Percentiles rank a stretch among this genome's conserved stretches.
Evolutionary conservation across 2,888 invertebrate genomes (phyloP).

Genomic region (Fragum whitleyi): DNA sequence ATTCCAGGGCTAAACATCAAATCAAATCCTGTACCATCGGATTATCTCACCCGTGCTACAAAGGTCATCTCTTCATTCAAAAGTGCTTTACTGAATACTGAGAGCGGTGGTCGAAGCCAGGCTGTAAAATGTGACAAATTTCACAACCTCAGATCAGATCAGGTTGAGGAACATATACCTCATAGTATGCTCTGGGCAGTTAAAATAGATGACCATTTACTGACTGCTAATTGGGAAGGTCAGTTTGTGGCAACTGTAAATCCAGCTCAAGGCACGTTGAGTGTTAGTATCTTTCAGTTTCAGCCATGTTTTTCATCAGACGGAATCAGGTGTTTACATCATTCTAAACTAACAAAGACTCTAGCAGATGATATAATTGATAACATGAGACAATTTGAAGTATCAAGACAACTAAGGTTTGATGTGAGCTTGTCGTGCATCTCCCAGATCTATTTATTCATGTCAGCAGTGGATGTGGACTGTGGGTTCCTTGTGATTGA

Average conservation of each 20-base stretch:
- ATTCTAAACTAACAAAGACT: slow-evolving; percentile 52
- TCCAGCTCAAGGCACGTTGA: slow-evolving; percentile 42
- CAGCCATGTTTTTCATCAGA: slow-evolving; percentile 52
- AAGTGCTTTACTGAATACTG: slow-evolving; percentile 51
- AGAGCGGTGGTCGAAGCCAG: slow-evolving; percentile 1
- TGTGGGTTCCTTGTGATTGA: slow-evolving; percentile 50
- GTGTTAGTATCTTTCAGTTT: slow-evolving; percentile 57
- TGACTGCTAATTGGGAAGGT: slow-evolving; percentile 60
- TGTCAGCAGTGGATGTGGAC: slow-evolving; percentile 36
- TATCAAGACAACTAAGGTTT: slow-evolving; percentile 57
- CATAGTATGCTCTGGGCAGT: slow-evolving; percentile 63
- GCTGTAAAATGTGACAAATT: slow-evolving; percentile 8
- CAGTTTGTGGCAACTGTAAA: slow-evolving; percentile 63
- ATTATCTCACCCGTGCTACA: slow-evolving; percentile 39
- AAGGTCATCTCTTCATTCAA: slow-evolving; percentile 53
- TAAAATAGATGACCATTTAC: slow-evolving; percentile 34
- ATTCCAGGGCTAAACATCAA: slow-evolving; percentile 23
- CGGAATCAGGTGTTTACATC: slow-evolving; percentile 52
- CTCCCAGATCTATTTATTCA: slow-evolving; percentile 45
- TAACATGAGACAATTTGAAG: slow-evolving; percentile 65
- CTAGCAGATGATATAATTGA: slow-evolving; percentile 54
- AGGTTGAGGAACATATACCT: slow-evolving; percentile 62
- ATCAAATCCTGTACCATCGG: slow-evolving; percentile 48
- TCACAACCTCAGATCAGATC: slow-evolving; percentile 38
- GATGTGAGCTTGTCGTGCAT: slow-evolving; percentile 50